A percentile compares a stretch with the other conserved stretches of the same genome.
phyloP scores from a whole-genome alignment of 1,140 invertebrate genomes.

The Temnothorax longispinosus region DNA sequence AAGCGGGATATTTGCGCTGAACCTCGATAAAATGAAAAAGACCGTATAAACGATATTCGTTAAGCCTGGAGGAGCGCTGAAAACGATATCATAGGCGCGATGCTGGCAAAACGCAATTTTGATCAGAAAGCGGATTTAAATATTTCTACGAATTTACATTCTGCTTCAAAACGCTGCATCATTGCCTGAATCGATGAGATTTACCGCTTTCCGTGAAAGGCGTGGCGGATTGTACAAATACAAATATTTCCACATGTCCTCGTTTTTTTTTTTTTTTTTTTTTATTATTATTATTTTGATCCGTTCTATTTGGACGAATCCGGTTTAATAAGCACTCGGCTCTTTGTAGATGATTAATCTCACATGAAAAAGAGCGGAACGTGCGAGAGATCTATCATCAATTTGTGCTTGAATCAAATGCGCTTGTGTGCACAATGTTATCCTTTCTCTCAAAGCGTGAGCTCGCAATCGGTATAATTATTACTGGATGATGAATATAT shows the following conservation, averaged over 20 bases:
- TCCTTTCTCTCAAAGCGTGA: slow-evolving; percentile 17
- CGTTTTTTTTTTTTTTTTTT: neutral
- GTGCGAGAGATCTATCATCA: slow-evolving; percentile 52
- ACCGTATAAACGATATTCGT: slow-evolving; percentile 35
- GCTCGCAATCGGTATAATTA: slow-evolving; percentile 24
- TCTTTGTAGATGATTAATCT: slow-evolving; percentile 57
- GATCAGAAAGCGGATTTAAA: slow-evolving; percentile 62
- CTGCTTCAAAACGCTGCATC: slow-evolving; percentile 60
- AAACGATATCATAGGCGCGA: slow-evolving; percentile 43
- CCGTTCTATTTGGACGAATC: slow-evolving; percentile 32
- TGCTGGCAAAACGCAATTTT: slow-evolving; percentile 52
- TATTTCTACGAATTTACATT: slow-evolving; percentile 62
- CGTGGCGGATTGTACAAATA: slow-evolving; percentile 51
- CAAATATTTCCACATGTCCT: slow-evolving; percentile 26
- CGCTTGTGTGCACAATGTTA: neutral
- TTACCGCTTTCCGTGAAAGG: slow-evolving; percentile 59
- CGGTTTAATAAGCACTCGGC: slow-evolving; percentile 61
- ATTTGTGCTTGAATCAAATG: neutral
- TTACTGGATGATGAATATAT: slow-evolving; percentile 18
- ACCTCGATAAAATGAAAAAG: slow-evolving; percentile 11
- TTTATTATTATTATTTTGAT: slow-evolving; percentile 32
- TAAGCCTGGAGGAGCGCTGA: slow-evolving; percentile 43
- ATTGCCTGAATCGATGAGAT: slow-evolving; percentile 64
- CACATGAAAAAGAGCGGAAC: slow-evolving; percentile 43
- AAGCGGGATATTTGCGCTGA: slow-evolving; percentile 12